These are phyloP conservation scores for Tyria jacobaeae DNA, from an alignment of 2,888 invertebrate species.

Conservation along the genomic window DNA sequence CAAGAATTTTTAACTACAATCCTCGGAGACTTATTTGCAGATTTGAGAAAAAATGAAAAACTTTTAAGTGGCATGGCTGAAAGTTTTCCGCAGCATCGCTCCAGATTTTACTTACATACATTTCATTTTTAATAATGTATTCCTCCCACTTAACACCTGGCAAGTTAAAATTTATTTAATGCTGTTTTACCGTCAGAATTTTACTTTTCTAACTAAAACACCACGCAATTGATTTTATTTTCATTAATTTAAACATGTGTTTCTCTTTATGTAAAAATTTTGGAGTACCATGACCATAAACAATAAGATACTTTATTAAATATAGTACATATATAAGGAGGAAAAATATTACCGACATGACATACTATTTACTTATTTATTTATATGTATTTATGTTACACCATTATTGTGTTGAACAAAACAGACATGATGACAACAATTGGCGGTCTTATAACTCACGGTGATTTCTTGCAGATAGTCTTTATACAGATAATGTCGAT, in stretches of 20 bases:
- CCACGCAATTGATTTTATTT: conserved; percentile 42
- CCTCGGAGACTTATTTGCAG: conserved; percentile 49
- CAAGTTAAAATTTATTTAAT: conserved; percentile 49
- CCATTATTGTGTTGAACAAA: too few relatives aligned
- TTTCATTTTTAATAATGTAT: conserved; percentile 49
- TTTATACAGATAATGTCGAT: too few relatives aligned
- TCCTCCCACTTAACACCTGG: conserved; percentile 9
- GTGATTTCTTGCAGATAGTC: too few relatives aligned
- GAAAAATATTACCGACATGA: too few relatives aligned
- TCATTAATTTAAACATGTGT: conserved; percentile 17
- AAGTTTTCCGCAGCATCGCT: conserved; percentile 40
- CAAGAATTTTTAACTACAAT: conserved; percentile 34
- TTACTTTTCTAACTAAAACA: conserved; percentile 35
- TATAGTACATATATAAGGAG: too few relatives aligned
- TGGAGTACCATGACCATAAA: not conserved
- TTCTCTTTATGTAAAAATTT: not conserved
- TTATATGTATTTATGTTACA: too few relatives aligned
- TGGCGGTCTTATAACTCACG: too few relatives aligned
- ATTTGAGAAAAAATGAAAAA: conserved; percentile 51
- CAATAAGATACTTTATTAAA: too few relatives aligned
- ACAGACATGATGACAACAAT: too few relatives aligned
- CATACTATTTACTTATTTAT: too few relatives aligned
- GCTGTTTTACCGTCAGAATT: conserved; percentile 43
- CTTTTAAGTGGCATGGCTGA: conserved; percentile 54
- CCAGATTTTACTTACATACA: conserved; percentile 42